phyloP scores from a whole-genome alignment of 2,113 vertebrate genomes.

The Sus scrofa region T2T-Sscrofa CM000815.6:85862001-85862500 shows the following conservation, averaged over 20 bases:
- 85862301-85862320: not conserved
- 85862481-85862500: not conserved
- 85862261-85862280: not conserved
- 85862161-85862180: not conserved
- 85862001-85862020: conserved; percentile 82
- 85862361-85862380: not conserved
- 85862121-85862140: not conserved
- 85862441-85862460: not conserved
- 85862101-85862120: not conserved
- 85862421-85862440: not conserved
- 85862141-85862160: not conserved
- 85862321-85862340: not conserved
- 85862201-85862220: not conserved
- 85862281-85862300: not conserved
- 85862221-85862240: not conserved
- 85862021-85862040: not conserved
- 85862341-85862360: not conserved
- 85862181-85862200: not conserved
- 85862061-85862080: not conserved
- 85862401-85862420: not conserved
- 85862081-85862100: not conserved
- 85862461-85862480: not conserved
- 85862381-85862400: not conserved
- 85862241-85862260: not conserved
- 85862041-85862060: not conserved